Evolutionary conservation across 2,113 vertebrate species (phyloP).

Genomic region (Gorsachius goisagi): DNA sequence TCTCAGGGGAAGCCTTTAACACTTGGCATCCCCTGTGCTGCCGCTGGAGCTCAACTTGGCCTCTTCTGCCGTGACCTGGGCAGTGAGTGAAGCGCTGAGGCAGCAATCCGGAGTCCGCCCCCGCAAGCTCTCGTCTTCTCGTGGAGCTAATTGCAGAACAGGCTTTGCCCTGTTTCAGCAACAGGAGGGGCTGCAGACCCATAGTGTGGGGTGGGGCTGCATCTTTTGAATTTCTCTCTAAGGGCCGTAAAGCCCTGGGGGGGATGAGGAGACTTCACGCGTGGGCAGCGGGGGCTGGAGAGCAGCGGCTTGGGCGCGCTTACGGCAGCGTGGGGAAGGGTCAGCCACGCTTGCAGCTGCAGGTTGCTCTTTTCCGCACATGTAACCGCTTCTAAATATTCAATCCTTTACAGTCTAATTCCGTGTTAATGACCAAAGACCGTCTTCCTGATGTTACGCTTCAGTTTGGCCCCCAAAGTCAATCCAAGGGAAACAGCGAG

Average conservation of each 20-base stretch:
- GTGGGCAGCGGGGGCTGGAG: background rate
- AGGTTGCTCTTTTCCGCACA: background rate
- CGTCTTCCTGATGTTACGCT: background rate
- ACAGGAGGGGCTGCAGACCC: background rate
- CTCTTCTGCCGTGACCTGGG: background rate
- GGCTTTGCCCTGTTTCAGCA: background rate
- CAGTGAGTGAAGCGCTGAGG: background rate
- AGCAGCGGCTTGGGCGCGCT: background rate
- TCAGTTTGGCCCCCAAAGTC: background rate
- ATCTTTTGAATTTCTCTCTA: background rate
- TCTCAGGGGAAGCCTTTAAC: background rate
- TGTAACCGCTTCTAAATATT: background rate
- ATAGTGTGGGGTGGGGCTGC: background rate
- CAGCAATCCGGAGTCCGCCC: background rate
- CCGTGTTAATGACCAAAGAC: background rate
- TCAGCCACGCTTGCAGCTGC: background rate
- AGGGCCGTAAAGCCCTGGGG: background rate
- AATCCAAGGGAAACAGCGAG: background rate
- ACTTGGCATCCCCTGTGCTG: background rate
- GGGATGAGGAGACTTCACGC: background rate
- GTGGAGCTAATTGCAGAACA: background rate
- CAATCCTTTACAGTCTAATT: conserved; percentile 18
- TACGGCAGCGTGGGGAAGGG: background rate
- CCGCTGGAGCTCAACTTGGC: too few relatives aligned
- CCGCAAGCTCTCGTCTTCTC: background rate